Conservation (phyloP, 2,113 vertebrate species). For the Anolis carolinensis region DNA sequence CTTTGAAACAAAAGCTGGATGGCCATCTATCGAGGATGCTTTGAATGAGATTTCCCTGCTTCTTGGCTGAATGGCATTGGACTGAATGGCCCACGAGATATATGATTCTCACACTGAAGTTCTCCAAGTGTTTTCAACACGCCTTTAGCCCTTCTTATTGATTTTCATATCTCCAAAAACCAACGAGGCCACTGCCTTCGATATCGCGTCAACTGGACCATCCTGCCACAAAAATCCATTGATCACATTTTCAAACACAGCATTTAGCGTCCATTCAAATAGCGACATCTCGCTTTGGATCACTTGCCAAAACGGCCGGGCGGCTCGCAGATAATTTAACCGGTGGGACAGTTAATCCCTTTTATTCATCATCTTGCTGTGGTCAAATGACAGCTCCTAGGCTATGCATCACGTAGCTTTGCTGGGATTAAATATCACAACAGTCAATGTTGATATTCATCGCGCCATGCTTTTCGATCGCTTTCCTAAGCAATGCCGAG, state of each 20-base stretch:
- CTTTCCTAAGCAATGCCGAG: constrained; percentile 35
- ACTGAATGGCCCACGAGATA: too few species aligned
- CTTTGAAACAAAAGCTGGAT: too few species aligned
- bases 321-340: constrained; percentile 57
- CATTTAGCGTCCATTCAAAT: constrained; percentile 61
- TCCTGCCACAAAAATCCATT: constrained; percentile 50
- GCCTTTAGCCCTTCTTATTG: not conserved
- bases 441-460: constrained; percentile 57
- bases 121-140: too few species aligned
- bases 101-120: too few species aligned
- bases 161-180: not conserved
- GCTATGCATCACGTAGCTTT: constrained; percentile 52
- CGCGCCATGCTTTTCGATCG: constrained; percentile 33
- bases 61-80: too few species aligned
- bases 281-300: constrained; percentile 57
- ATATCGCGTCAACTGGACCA: constrained; percentile 44
- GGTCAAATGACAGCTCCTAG: constrained; percentile 55
- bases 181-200: constrained; percentile 26
- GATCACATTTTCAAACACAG: constrained; percentile 61
- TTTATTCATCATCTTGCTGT: constrained; percentile 56
- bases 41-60: too few species aligned
- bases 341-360: constrained; percentile 64
- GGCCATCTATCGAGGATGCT: too few species aligned
- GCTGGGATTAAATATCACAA: constrained; percentile 67
- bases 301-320: constrained; percentile 60